Conservation (phyloP, 2,113 vertebrate species). For the Festucalex cinctus region DNA sequence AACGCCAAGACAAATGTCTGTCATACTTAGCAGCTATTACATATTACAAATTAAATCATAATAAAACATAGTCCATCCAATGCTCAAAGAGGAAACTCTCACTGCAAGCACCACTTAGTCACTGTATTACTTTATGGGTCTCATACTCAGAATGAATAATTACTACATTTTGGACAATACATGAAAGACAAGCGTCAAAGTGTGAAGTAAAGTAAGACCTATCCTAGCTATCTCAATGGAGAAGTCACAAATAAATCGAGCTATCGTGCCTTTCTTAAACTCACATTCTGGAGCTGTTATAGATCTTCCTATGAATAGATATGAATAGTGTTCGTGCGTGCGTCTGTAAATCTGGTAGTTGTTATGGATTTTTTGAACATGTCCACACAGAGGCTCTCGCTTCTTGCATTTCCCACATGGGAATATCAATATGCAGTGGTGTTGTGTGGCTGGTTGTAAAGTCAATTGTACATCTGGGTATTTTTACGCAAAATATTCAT, state of each 20-base stretch:
- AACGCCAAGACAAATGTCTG: not conserved
- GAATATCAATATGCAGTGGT: conserved; percentile 4
- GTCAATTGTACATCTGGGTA: conserved; percentile 14
- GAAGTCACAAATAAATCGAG: conserved; percentile 38
- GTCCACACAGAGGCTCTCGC: not conserved
- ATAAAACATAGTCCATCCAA: not conserved
- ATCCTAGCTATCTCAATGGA: conserved; percentile 27
- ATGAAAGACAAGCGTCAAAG: conserved; percentile 23
- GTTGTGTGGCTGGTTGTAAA: conserved; percentile 6
- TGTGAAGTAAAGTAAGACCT: conserved; percentile 35
- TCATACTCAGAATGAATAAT: conserved; percentile 1
- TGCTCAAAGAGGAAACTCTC: not conserved
- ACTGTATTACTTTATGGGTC: no score
- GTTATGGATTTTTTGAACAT: conserved; percentile 35
- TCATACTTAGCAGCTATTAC: not conserved
- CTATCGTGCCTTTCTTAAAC: conserved; percentile 11
- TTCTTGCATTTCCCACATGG: conserved; percentile 13
- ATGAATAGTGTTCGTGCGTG: conserved; percentile 3
- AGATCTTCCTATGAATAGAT: conserved; percentile 24
- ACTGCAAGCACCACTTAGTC: no score
- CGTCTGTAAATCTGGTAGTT: conserved; percentile 23
- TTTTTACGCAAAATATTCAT: conserved; percentile 4
- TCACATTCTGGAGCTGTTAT: conserved; percentile 36
- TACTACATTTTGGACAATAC: conserved; percentile 6
- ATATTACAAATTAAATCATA: not conserved